A percentile compares a stretch with the other conserved stretches of the same genome.
Evolutionary conservation across 2,888 invertebrate species (phyloP).

Genomic region (Aporophyla nigra): DNA sequence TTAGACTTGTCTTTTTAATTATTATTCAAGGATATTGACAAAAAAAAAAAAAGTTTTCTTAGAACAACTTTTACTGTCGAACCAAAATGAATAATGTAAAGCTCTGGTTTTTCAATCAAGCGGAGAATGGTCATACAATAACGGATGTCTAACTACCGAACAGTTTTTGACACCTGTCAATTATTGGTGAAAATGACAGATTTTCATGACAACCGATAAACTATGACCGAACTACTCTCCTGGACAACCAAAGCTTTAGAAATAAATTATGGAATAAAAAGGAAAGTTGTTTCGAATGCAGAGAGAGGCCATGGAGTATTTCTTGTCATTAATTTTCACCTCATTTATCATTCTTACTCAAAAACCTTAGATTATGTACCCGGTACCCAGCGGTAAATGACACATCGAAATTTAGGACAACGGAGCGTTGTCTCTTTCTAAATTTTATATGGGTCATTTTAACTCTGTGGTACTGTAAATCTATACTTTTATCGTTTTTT

Average conservation of each 20-base stretch:
- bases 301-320: slow-evolving; percentile 58
- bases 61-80: background rate
- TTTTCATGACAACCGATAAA: background rate
- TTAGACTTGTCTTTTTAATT: background rate
- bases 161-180: background rate
- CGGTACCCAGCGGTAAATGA: background rate
- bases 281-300: slow-evolving; percentile 14
- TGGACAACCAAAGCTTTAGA: background rate
- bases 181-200: background rate
- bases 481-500: slow-evolving; percentile 32
- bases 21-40: slow-evolving; percentile 24
- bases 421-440: background rate
- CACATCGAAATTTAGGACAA: background rate
- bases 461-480: background rate
- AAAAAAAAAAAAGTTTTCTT: background rate
- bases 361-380: background rate
- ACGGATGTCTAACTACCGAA: background rate
- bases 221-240: background rate
- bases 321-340: slow-evolving; percentile 48
- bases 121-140: background rate
- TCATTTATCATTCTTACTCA: slow-evolving; percentile 44
- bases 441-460: background rate
- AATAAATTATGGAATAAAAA: background rate
- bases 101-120: background rate
- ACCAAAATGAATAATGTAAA: too few species aligned